Conservation (phyloP, 2,888 invertebrate genomes). For the Drosophila multiciliata region DNA sequence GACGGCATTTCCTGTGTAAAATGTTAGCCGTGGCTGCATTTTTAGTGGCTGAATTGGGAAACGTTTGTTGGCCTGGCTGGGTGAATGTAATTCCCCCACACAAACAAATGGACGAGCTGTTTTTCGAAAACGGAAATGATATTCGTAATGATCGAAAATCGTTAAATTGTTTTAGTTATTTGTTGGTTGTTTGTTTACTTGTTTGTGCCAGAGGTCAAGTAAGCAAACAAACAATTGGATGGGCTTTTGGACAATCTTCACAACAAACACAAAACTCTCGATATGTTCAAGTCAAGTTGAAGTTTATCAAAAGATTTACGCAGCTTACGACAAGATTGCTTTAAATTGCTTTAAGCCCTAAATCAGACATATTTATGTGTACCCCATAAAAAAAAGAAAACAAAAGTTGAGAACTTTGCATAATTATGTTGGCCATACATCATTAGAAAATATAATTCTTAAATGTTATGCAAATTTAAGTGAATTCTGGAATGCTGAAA, state of each 20-base stretch:
- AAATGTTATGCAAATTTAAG: slow-evolving; percentile 68
- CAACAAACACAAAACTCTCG: slow-evolving; percentile 19
- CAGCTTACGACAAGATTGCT: slow-evolving; percentile 29
- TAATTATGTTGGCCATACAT: slow-evolving; percentile 34
- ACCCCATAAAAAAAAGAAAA: slow-evolving; percentile 21
- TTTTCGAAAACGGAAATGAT: slow-evolving; percentile 71
- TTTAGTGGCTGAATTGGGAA: slow-evolving; percentile 43
- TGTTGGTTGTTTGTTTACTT: slow-evolving; percentile 29
- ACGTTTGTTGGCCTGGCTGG: slow-evolving; percentile 49
- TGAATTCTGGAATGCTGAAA: slow-evolving; percentile 19
- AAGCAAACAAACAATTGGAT: slow-evolving; percentile 53
- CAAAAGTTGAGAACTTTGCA: slow-evolving; percentile 21
- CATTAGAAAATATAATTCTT: slow-evolving; percentile 54
- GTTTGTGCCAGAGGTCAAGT: slow-evolving; percentile 67
- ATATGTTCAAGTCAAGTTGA: slow-evolving; percentile 49
- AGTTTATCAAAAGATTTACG: slow-evolving; percentile 44
- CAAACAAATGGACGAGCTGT: slow-evolving; percentile 35
- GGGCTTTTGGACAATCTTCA: slow-evolving; percentile 50
- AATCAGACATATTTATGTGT: slow-evolving; percentile 40
- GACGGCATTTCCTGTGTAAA: slow-evolving; percentile 55
- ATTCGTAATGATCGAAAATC: slow-evolving; percentile 62
- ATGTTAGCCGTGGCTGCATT: slow-evolving; percentile 64
- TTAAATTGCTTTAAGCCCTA: not conserved
- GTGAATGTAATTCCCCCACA: slow-evolving; percentile 75
- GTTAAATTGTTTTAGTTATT: slow-evolving; percentile 53